Percentiles rank a stretch among this genome's conserved stretches.
Conservation (phyloP, 2,888 invertebrate genomes). For the Brachyptera putata region DNA sequence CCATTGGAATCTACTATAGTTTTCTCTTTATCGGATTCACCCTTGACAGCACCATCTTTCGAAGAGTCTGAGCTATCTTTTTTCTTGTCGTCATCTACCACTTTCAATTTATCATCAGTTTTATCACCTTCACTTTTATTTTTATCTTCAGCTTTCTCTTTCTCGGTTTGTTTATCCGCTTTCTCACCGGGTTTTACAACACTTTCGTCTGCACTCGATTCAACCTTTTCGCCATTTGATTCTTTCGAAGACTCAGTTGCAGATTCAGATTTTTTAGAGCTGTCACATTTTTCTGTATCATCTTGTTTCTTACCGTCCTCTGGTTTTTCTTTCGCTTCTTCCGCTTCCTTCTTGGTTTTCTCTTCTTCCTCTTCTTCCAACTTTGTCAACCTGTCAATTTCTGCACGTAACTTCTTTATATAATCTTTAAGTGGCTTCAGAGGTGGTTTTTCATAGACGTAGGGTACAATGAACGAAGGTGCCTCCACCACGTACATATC, state of each 20-base stretch:
- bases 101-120: constrained; percentile 36
- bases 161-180: constrained; percentile 41
- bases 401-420: constrained; percentile 59
- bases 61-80: constrained; percentile 29
- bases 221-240: constrained; percentile 44
- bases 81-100: constrained; percentile 36
- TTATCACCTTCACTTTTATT: constrained; percentile 38
- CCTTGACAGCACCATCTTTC: constrained; percentile 28
- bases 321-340: constrained; percentile 45
- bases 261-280: constrained; percentile 6
- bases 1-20: not conserved
- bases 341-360: constrained; percentile 9
- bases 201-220: constrained; percentile 49
- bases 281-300: constrained; percentile 32
- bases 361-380: constrained; percentile 44
- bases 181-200: constrained; percentile 42
- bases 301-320: constrained; percentile 45
- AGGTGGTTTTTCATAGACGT: constrained; percentile 88
- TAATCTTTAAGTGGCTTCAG: constrained; percentile 71
- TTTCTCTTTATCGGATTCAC: constrained; percentile 31
- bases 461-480: constrained; percentile 89
- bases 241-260: too few species aligned
- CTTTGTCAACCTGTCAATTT: constrained; percentile 51
- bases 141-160: constrained; percentile 43
- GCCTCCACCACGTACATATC: constrained; percentile 92